Conservation (phyloP, 1,140 invertebrate species). For the Drosophila aff. region DNA sequence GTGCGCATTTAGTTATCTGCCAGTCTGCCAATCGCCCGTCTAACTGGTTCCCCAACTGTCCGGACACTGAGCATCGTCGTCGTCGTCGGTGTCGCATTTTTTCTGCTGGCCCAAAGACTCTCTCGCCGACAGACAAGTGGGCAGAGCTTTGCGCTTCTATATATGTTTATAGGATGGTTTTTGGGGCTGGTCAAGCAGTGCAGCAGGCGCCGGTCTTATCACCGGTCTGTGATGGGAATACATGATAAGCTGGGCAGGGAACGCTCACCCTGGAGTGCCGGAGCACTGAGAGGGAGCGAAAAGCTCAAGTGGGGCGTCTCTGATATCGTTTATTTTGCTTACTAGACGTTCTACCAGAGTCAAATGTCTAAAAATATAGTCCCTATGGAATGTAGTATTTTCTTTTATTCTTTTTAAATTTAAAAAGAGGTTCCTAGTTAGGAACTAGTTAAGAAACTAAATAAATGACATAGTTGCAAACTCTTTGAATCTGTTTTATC, state of each 20-base stretch:
- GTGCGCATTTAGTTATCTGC: slow-evolving; percentile 43
- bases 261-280: background rate
- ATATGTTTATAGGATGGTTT: slow-evolving; percentile 5
- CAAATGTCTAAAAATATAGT: background rate
- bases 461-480: background rate
- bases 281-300: background rate
- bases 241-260: slow-evolving; percentile 23
- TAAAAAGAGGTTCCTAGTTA: background rate
- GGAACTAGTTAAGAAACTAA: background rate
- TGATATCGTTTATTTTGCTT: background rate
- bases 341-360: background rate
- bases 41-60: slow-evolving; percentile 54
- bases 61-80: slow-evolving; percentile 38
- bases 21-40: slow-evolving; percentile 42
- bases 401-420: background rate
- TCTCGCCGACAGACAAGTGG: slow-evolving; percentile 22
- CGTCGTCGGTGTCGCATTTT: slow-evolving; percentile 1
- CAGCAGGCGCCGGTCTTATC: slow-evolving; percentile 38
- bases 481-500: background rate
- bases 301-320: slow-evolving; percentile 3
- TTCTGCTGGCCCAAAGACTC: slow-evolving; percentile 22
- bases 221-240: slow-evolving; percentile 18
- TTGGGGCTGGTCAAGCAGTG: slow-evolving; percentile 29
- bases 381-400: too few species aligned
- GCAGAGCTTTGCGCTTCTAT: slow-evolving; percentile 27